Evolutionary conservation across 2,888 invertebrate species (phyloP), one percentile per base, ranked within the genome.

Genomic region (Leucania comma): DNA sequence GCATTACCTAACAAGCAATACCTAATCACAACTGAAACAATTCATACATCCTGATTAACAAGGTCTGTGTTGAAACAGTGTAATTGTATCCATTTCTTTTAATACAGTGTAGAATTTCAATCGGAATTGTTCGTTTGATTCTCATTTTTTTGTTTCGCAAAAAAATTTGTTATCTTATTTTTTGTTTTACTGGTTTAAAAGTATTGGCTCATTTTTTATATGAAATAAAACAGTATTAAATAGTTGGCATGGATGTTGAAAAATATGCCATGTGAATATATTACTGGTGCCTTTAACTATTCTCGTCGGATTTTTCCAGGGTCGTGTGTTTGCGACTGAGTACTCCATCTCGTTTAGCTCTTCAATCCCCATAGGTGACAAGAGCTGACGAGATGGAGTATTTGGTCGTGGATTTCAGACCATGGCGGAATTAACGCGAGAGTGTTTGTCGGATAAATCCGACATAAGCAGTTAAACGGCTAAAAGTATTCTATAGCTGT

Each of bases 1-100:
- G 6, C 3, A 9, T 50, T 72, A 50, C 48, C 42, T 56, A 48
- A 35, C 46, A 29, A 12, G 5, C 29, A 38, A 20, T 24, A 29
- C 54, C 6, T 22, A 62, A 22, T 61, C 3, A 32, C 3, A 38
- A 50, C 1, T 38, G 26, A n/a, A 66, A 29, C 1, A 35, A 57
- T 75, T 66, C 42, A 35, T 38, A 48, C 29, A 26, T 73, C 48
- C 58, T 75, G n/a, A 32, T 12, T 20, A 54, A 42, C 12, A 38
- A 54, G 24, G 68, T 20, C 17, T 32, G 20, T 68, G 72, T 75
- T 38, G 72, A 38, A 38, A 67, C 5, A 2, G 10, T 24, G 0
- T 9, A 2, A 56, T 5, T 38, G 56, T 26, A 50, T 50, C n/a
- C 17, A 50, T 26, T 51, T 48, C 8, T 22, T 53, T 48, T 14